Evolutionary conservation across 2,888 invertebrate genomes (phyloP).

Genomic region (Trilocha varians): DNA sequence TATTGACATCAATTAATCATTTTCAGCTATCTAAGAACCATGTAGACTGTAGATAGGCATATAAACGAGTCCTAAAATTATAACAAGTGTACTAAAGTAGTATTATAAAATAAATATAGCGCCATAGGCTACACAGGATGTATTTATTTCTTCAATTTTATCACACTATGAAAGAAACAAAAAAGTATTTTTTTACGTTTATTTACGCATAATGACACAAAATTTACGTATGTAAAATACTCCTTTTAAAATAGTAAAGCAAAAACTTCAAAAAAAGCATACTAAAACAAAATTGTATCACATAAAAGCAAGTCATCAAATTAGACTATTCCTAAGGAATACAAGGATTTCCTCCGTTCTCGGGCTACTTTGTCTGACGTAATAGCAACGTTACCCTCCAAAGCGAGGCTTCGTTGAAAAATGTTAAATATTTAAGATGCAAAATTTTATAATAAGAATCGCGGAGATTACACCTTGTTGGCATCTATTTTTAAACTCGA

Average conservation of each 20-base stretch:
- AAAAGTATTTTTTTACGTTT: too few relatives aligned
- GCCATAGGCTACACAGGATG: too few relatives aligned
- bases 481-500: constrained; percentile 62
- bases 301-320: constrained; percentile 2
- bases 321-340: constrained; percentile 22
- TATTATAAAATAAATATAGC: too few relatives aligned
- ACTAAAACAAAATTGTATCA: not conserved
- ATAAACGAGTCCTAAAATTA: constrained; percentile 3
- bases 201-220: too few relatives aligned
- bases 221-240: too few relatives aligned
- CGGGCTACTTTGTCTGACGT: constrained; percentile 40
- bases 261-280: not conserved
- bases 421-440: constrained; percentile 62
- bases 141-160: too few relatives aligned
- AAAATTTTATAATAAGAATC: constrained; percentile 67
- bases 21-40: too few relatives aligned
- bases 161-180: too few relatives aligned
- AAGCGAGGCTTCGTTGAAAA: constrained; percentile 40
- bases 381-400: constrained; percentile 45
- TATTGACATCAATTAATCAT: too few relatives aligned
- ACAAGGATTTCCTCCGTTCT: constrained; percentile 16
- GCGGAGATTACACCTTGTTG: constrained; percentile 66
- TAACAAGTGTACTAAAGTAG: too few relatives aligned
- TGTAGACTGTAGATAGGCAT: too few relatives aligned
- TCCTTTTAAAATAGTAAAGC: too few relatives aligned